Evolutionary conservation across 2,797 vertebrate genomes (phyloP).

Genomic region (Alosa sapidissima): DNA sequence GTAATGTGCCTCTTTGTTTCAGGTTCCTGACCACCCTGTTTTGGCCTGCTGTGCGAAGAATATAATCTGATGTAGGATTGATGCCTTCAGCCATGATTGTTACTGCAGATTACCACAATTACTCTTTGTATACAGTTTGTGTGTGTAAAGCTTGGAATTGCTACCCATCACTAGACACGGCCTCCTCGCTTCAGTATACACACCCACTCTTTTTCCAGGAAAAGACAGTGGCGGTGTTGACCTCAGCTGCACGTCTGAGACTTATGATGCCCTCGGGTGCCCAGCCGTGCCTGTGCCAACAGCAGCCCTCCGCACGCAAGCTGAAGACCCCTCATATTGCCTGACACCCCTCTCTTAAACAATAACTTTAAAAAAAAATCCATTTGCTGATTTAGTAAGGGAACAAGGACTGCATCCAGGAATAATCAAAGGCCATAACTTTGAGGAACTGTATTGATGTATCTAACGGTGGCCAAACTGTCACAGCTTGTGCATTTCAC

Average conservation of each 20-base stretch:
- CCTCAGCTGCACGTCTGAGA: background rate
- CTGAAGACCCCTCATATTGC: background rate
- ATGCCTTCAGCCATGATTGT: no score
- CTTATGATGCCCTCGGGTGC: background rate
- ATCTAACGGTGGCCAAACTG: background rate
- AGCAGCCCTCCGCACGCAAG: no score
- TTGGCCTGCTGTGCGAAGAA: no score
- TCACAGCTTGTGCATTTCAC: background rate
- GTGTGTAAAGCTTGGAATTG: background rate
- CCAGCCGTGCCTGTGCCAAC: background rate
- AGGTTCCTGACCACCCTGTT: no score
- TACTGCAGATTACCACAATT: background rate
- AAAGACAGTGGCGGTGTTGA: conserved; percentile 5
- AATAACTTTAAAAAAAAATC: background rate
- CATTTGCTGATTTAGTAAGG: no score
- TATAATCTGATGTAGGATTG: no score
- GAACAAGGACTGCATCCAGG: background rate
- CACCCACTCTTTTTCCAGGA: conserved; percentile 1
- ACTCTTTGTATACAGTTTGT: background rate
- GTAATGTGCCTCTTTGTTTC: no score
- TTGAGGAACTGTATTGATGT: background rate
- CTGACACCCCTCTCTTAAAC: background rate
- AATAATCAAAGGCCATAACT: background rate
- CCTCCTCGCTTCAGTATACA: background rate
- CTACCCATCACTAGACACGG: background rate